A percentile compares a stretch with the other conserved stretches of the same genome.
Evolutionary conservation across 2,113 vertebrate genomes (phyloP).

Genomic region (Thamnaconus septentrionalis): DNA sequence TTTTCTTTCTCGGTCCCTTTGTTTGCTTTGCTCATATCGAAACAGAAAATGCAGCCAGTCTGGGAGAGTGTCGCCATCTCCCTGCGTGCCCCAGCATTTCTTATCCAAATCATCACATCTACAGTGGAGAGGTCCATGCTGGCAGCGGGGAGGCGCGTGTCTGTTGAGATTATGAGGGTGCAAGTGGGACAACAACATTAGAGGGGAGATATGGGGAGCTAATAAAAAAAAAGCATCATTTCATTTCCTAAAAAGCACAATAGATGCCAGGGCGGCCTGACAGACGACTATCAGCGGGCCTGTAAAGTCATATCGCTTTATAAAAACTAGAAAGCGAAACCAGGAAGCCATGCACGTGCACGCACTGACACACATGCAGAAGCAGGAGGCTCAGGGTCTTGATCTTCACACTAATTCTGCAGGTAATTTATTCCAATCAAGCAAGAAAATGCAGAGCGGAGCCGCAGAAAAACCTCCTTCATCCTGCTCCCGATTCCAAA

Average conservation of each 20-base stretch:
- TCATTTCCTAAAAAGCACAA: constrained; percentile 75
- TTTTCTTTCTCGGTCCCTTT: constrained; percentile 32
- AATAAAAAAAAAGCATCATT: constrained; percentile 68
- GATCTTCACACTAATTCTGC: background rate
- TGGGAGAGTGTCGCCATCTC: constrained; percentile 39
- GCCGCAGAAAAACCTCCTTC: background rate
- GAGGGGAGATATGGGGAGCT: constrained; percentile 68
- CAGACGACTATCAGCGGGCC: constrained; percentile 44
- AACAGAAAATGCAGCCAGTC: constrained; percentile 35
- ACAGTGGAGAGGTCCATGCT: constrained; percentile 14
- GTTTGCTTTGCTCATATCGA: constrained; percentile 15
- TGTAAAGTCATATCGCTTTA: constrained; percentile 32
- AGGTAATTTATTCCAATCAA: background rate
- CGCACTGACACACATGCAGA: too few relatives aligned
- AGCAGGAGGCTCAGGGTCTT: too few relatives aligned
- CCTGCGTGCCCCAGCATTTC: constrained; percentile 39
- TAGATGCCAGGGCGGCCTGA: constrained; percentile 25
- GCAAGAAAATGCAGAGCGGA: background rate
- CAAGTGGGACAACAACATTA: constrained; percentile 55
- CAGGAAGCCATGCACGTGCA: too few relatives aligned
- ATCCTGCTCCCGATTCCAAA: constrained; percentile 6
- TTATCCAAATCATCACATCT: constrained; percentile 51
- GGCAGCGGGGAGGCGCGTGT: constrained; percentile 5
- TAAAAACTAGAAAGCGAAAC: constrained; percentile 32
- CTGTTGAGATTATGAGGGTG: constrained; percentile 42